These are phyloP conservation scores for Cydia strobilella DNA, from an alignment of 1,140 invertebrate species.

Conservation along the genomic window DNA sequence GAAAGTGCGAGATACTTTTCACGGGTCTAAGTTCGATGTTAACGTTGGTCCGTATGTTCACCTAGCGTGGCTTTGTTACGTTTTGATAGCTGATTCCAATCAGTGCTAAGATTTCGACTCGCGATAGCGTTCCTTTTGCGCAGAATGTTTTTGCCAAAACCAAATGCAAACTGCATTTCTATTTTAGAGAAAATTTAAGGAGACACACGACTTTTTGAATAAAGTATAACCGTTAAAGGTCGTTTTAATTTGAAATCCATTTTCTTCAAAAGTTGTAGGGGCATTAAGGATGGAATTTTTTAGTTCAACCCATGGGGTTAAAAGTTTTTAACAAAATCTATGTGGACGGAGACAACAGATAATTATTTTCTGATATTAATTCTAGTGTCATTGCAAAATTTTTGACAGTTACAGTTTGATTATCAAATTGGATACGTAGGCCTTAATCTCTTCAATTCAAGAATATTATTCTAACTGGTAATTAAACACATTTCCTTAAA, in stretches of 20 bases:
- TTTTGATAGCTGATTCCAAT: conserved; percentile 2
- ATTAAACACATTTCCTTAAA: too few species aligned
- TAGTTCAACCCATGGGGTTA: too few species aligned
- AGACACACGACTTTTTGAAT: background rate
- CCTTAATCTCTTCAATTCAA: too few species aligned
- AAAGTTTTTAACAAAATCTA: too few species aligned
- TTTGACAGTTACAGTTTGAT: background rate
- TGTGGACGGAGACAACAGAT: too few species aligned
- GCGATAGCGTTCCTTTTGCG: background rate
- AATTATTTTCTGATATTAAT: background rate
- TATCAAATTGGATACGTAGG: too few species aligned
- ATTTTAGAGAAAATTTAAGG: background rate
- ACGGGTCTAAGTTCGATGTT: too few species aligned
- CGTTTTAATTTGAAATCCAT: background rate
- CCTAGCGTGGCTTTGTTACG: background rate
- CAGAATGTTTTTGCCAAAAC: background rate
- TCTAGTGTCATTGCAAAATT: background rate
- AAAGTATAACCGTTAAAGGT: background rate
- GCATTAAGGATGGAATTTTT: too few species aligned
- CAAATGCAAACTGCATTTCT: background rate
- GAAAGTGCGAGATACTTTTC: too few species aligned
- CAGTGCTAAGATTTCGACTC: background rate
- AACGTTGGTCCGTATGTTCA: background rate
- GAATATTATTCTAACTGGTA: too few species aligned
- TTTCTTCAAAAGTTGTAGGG: too few species aligned